A percentile compares a stretch with the other conserved stretches of the same genome.
Conservation (phyloP, 2,888 invertebrate genomes). For the Morpho helenor region DNA sequence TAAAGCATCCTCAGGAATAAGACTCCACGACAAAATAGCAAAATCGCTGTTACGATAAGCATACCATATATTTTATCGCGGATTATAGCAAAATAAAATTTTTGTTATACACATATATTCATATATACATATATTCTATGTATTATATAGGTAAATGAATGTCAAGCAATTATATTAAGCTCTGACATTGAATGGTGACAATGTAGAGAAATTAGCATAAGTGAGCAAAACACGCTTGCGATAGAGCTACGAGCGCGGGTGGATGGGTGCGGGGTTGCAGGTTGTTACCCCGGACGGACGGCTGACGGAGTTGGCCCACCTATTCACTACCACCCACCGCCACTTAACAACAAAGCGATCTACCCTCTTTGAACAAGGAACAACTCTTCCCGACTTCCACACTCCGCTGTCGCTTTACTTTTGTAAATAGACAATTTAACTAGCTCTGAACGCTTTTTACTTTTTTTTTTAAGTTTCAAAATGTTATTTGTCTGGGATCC, state of each 20-base stretch:
- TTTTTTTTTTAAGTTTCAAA: background rate
- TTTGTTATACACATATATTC: no score
- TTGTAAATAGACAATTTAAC: conserved; percentile 48
- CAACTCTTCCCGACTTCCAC: conserved; percentile 63
- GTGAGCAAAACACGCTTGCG: conserved; percentile 26
- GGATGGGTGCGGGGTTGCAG: conserved; percentile 51
- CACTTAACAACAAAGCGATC: conserved; percentile 77
- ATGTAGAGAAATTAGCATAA: conserved; percentile 24
- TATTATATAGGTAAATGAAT: no score
- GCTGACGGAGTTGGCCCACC: conserved; percentile 73
- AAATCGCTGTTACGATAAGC: no score
- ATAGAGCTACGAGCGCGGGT: conserved; percentile 31
- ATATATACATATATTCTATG: no score
- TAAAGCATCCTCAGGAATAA: no score
- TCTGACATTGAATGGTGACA: conserved; percentile 15
- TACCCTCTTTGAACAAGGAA: conserved; percentile 75
- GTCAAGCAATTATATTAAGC: conserved; percentile 1
- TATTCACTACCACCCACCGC: conserved; percentile 68
- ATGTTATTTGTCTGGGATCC: conserved; percentile 1
- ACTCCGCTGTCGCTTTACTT: conserved; percentile 57
- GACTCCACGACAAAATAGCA: no score
- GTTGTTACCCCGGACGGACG: conserved; percentile 71
- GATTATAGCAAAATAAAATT: no score
- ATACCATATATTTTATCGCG: no score
- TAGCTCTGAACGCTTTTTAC: conserved; percentile 27